Percentiles rank a stretch among this genome's conserved stretches.
Conservation (phyloP, 1,140 invertebrate species). For the Wasmannia auropunctata region DNA sequence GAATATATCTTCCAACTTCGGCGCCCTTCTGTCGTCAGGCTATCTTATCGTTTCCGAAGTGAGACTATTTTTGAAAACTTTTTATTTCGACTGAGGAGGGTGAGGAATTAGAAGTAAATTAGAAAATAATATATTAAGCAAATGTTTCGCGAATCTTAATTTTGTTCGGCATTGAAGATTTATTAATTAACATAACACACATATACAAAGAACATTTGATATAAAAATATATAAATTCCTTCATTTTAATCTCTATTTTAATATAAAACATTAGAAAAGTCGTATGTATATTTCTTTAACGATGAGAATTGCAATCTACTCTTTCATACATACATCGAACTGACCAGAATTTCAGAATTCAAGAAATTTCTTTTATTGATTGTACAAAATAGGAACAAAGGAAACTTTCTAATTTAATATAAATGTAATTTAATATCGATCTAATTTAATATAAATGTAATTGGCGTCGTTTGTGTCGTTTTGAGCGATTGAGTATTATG, state of each 20-base stretch:
- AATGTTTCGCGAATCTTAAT: background rate
- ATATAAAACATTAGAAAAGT: background rate
- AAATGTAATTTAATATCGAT: background rate
- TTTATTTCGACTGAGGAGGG: background rate
- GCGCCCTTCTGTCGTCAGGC: constrained; percentile 44
- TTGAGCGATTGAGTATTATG: background rate
- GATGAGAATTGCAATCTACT: too few relatives aligned
- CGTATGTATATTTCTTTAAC: background rate
- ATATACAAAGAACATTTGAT: background rate
- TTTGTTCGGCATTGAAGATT: background rate
- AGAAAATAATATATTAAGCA: background rate
- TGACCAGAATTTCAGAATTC: background rate
- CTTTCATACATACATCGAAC: background rate
- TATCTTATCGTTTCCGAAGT: constrained; percentile 8
- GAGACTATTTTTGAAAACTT: constrained; percentile 28
- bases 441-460: background rate
- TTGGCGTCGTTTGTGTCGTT: background rate
- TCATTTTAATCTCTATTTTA: background rate
- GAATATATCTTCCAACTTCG: constrained; percentile 64
- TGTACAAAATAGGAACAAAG: background rate
- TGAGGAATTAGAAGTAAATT: background rate
- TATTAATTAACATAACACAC: background rate
- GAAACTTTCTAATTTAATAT: background rate
- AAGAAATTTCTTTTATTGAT: background rate
- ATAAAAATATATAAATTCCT: background rate